Percentiles rank a stretch among this genome's conserved stretches.
Evolutionary conservation across 1,140 invertebrate genomes (phyloP).

Genomic region (Chymomyza costata): DNA sequence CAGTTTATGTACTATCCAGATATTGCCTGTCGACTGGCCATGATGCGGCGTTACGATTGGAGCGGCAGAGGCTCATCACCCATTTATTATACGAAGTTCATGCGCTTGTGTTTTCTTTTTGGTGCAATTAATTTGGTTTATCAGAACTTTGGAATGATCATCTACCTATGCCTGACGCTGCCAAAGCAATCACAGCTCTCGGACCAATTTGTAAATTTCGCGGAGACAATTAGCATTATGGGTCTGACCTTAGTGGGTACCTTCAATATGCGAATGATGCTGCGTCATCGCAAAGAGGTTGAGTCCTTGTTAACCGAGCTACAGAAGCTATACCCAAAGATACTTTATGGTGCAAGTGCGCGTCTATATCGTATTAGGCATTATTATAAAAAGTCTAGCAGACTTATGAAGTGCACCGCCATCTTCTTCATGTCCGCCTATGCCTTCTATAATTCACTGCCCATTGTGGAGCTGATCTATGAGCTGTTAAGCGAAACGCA

Average conservation of each 20-base stretch:
- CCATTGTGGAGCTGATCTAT: conserved; percentile 35
- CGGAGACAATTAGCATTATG: conserved; percentile 48
- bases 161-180: conserved; percentile 31
- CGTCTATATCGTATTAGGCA: conserved; percentile 26
- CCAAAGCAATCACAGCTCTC: not conserved
- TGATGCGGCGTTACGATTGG: conserved; percentile 29
- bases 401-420: conserved; percentile 35
- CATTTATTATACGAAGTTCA: not conserved
- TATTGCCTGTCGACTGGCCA: conserved; percentile 26
- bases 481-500: conserved; percentile 16
- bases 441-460: conserved; percentile 44
- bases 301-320: conserved; percentile 37
- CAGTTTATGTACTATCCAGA: conserved; percentile 45
- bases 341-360: not conserved
- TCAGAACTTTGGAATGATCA: conserved; percentile 50
- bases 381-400: conserved; percentile 28
- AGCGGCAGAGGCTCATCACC: not conserved
- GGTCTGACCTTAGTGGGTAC: conserved; percentile 33
- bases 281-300: conserved; percentile 27
- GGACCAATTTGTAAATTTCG: conserved; percentile 27
- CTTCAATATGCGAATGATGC: conserved; percentile 39
- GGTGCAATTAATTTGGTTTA: conserved; percentile 35
- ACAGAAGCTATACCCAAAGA: conserved; percentile 29
- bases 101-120: conserved; percentile 24
- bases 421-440: conserved; percentile 41